Conservation (phyloP, 2,797 vertebrate genomes). For the Coreius guichenoti region DNA sequence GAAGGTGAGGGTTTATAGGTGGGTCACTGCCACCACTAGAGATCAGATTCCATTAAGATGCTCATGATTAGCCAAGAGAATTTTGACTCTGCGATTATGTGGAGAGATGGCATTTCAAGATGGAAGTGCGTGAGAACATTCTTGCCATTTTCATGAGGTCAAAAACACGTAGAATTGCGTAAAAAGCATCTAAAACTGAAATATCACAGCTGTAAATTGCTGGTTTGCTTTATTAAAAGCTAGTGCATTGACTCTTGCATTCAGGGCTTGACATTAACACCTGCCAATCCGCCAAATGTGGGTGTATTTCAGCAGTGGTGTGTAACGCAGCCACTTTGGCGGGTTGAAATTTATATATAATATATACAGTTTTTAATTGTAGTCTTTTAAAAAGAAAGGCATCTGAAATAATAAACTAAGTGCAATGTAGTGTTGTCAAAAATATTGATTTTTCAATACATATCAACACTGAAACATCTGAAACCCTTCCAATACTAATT, state of each 20-base stretch:
- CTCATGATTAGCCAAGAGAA: conserved; percentile 17
- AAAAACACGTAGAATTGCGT: not conserved
- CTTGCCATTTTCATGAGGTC: not conserved
- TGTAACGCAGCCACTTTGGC: too few relatives aligned
- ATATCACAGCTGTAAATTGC: not conserved
- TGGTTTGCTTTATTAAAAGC: not conserved
- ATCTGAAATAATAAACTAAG: too few relatives aligned
- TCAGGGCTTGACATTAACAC: too few relatives aligned
- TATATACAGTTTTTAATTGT: too few relatives aligned
- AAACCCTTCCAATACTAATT: too few relatives aligned
- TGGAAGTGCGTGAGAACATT: not conserved
- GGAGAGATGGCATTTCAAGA: conserved; percentile 46
- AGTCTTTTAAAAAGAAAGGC: too few relatives aligned
- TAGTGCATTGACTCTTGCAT: not conserved
- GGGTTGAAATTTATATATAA: too few relatives aligned
- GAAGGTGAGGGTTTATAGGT: conserved; percentile 15
- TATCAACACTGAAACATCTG: too few relatives aligned
- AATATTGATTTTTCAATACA: too few relatives aligned
- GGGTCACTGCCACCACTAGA: conserved; percentile 37
- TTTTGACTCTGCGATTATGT: conserved; percentile 34
- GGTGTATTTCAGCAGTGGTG: too few relatives aligned
- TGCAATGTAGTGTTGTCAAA: too few relatives aligned
- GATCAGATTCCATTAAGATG: conserved; percentile 44
- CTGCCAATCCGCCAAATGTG: too few relatives aligned
- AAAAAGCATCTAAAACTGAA: not conserved